Base-by-base conservation (phyloP, 2,113 vertebrate species). In the Sander vitreus region DNA sequence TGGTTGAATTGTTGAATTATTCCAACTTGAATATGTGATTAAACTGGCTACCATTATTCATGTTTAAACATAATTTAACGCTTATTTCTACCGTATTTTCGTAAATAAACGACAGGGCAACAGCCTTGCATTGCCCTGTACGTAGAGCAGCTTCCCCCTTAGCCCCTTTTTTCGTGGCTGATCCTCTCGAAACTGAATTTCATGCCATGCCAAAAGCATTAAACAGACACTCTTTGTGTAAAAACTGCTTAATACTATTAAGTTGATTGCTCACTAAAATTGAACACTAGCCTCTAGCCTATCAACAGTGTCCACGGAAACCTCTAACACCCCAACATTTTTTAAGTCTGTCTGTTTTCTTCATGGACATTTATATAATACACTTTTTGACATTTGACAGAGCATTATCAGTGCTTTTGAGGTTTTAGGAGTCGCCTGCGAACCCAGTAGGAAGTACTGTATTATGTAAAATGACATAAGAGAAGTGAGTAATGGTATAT, bases 131-230 rank as follows among this genome's bases (percentile, higher is more conserved):
- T 30, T 15, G 30, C 43, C 54, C 43, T 33, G 25, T 45, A 21
- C 47, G 36, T 18, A 71, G 78, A 77, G 73, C 71, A 67, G 72
- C 71, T 76, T 71, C 6, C 0, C 58, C 47, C n/a, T 67, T 6
- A 15, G 36, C 27, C 21, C 23, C 16, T 30, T 48, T 76, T 60
- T 78, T 70, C 64, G 43, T 70, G 76, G 69, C 74, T 91, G 77
- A 73, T 89, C 80, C 65, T 80, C 66, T 83, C 58, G 33, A 78
- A 87, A 77, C 74, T 47, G 33, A 71, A 81, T 78, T 79, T 78
- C 33, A 78, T 77, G 51, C 39, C 14, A 55, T 10, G 47, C 68
- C 76, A 82, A 76, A 84, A 78, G 47, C 62, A 25, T 72, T 76
- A 11, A 10, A 10, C 10, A 43, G 39, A 43, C 39, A 43, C 68